Conservation (phyloP, 2,888 invertebrate genomes). For the Urechis unicinctus region DNA sequence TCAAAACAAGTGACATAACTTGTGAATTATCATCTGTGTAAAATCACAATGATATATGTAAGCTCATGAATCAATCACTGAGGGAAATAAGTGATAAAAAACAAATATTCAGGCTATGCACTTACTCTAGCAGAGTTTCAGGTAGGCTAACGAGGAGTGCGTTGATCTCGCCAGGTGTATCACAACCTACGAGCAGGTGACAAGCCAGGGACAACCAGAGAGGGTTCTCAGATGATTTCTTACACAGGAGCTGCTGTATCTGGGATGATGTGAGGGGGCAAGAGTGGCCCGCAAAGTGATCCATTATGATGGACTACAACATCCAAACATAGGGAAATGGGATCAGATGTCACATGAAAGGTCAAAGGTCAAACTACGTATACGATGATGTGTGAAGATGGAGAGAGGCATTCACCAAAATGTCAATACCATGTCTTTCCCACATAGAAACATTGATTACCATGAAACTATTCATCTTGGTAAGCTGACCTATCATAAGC, state of each 20-base stretch:
- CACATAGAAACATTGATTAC: no score
- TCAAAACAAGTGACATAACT: neutral
- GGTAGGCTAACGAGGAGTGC: conserved; percentile 17
- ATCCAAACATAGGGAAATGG: neutral
- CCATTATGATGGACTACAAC: conserved; percentile 17
- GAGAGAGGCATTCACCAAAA: no score
- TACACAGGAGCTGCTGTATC: conserved; percentile 18
- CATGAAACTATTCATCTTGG: no score
- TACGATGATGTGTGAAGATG: no score
- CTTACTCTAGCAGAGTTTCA: conserved; percentile 19
- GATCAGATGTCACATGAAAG: neutral
- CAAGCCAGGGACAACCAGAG: conserved; percentile 27
- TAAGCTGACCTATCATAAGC: no score
- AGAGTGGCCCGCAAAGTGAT: conserved; percentile 12
- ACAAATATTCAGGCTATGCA: neutral
- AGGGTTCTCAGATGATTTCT: conserved; percentile 22
- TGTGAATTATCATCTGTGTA: neutral
- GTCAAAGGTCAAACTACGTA: no score
- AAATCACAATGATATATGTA: neutral
- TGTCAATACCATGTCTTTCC: no score
- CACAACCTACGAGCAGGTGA: conserved; percentile 22
- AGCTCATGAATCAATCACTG: neutral
- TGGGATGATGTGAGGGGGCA: conserved; percentile 16
- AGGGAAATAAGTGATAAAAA: neutral
- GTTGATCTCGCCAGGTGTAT: conserved; percentile 13